phyloP scores from a whole-genome alignment of 2,888 invertebrate genomes.

The Conchocele bisecta region DNA sequence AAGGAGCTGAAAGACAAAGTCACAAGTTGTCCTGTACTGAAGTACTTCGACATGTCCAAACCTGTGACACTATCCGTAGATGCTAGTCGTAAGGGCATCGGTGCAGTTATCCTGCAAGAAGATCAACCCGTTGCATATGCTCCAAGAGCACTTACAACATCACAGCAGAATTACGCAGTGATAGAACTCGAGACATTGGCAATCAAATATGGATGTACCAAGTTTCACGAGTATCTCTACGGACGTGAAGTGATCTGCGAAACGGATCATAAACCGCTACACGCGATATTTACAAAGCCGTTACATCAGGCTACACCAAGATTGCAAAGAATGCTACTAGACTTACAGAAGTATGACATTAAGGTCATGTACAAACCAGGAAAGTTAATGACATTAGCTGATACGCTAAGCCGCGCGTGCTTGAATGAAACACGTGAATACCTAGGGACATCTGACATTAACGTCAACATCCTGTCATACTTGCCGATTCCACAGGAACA shows the following conservation, averaged over 20 bases:
- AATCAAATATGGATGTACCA: slow-evolving; percentile 39
- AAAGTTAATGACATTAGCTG: slow-evolving; percentile 40
- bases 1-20: slow-evolving; percentile 39
- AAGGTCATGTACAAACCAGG: slow-evolving; percentile 36
- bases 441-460: slow-evolving; percentile 4
- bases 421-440: slow-evolving; percentile 25
- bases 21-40: slow-evolving; percentile 45
- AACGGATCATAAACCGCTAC: slow-evolving; percentile 51
- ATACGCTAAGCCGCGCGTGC: slow-evolving; percentile 32
- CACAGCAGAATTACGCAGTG: slow-evolving; percentile 49
- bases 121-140: slow-evolving; percentile 47
- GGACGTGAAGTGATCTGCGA: slow-evolving; percentile 32
- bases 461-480: slow-evolving; percentile 3
- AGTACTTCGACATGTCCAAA: slow-evolving; percentile 41
- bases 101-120: slow-evolving; percentile 31
- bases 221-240: slow-evolving; percentile 44
- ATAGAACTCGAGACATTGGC: slow-evolving; percentile 58
- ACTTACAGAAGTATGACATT: slow-evolving; percentile 39
- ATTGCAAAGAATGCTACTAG: slow-evolving; percentile 28
- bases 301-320: slow-evolving; percentile 20
- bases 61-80: slow-evolving; percentile 33
- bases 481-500: slow-evolving; percentile 28
- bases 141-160: slow-evolving; percentile 37
- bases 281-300: slow-evolving; percentile 41
- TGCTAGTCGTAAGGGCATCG: slow-evolving; percentile 36